Evolutionary conservation across 2,797 vertebrate species (phyloP).

Genomic region (Pterois miles): DNA sequence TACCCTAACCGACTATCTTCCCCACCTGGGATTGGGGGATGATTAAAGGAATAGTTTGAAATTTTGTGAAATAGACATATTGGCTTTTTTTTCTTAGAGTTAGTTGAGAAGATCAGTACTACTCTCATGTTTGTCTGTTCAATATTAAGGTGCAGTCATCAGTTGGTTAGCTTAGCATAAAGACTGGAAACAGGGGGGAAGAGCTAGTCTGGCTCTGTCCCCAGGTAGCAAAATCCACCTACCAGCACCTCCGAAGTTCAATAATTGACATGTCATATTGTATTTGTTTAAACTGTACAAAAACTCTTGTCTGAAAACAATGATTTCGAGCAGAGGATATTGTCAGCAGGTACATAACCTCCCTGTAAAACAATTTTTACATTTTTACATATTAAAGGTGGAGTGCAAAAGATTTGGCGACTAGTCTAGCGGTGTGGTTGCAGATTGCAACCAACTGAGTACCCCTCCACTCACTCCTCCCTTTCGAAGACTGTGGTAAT

Average conservation of each 20-base stretch:
- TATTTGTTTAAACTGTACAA: not conserved
- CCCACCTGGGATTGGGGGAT: not conserved
- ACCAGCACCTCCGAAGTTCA: no score
- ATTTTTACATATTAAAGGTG: not conserved
- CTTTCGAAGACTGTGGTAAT: not conserved
- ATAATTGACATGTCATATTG: no score
- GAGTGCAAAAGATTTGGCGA: not conserved
- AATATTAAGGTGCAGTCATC: not conserved
- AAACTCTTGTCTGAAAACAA: not conserved
- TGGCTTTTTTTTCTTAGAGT: conserved; percentile 1
- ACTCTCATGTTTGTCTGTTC: not conserved
- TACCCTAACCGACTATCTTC: not conserved
- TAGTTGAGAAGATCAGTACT: conserved; percentile 2
- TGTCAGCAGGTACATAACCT: not conserved
- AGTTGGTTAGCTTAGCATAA: conserved; percentile 9
- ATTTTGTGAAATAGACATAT: conserved; percentile 2
- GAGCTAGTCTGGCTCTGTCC: no score
- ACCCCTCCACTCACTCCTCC: not conserved
- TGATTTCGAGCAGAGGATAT: not conserved
- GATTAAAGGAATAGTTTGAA: conserved; percentile 18
- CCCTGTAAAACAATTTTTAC: not conserved
- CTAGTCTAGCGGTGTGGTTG: not conserved
- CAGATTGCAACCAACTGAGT: not conserved
- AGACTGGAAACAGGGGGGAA: not conserved
- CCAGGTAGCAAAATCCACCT: no score